A percentile compares a stretch with the other conserved stretches of the same genome.
phyloP scores from a whole-genome alignment of 35 echinoderm and acorn worm species.

The Amphiura filiformis region DNA sequence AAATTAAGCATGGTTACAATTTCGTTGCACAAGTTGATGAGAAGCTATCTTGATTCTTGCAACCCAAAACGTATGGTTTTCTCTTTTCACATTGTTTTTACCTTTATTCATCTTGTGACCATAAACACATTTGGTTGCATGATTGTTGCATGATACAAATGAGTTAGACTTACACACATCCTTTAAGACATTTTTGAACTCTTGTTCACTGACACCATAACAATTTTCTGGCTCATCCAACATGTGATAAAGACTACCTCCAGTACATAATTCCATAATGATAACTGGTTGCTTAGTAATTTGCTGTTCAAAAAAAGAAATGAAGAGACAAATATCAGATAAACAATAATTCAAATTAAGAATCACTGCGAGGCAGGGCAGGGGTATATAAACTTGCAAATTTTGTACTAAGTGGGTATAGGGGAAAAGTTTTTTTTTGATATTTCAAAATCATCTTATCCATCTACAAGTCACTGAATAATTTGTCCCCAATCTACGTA shows the following conservation, averaged over 20 bases:
- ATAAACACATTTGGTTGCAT: background rate
- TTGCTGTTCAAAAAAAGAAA: conserved; percentile 53
- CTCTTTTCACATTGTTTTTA: background rate
- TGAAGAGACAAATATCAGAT: background rate
- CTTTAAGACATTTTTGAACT: conserved; percentile 74
- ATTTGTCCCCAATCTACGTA: too few relatives aligned
- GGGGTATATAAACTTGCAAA: too few relatives aligned
- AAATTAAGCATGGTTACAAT: background rate
- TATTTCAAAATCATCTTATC: too few relatives aligned
- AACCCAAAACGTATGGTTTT: too few relatives aligned
- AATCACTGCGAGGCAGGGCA: background rate
- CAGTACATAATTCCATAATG: conserved; percentile 92
- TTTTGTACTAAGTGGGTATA: background rate
- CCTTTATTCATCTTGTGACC: background rate
- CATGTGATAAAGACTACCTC: conserved; percentile 81
- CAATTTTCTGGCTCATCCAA: conserved; percentile 81
- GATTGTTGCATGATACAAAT: background rate
- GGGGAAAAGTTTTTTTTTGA: background rate
- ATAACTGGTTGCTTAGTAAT: conserved; percentile 82
- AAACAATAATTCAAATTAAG: background rate
- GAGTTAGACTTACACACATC: conserved; percentile 78
- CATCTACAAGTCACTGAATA: too few relatives aligned
- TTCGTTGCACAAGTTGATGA: background rate
- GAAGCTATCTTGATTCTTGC: too few relatives aligned
- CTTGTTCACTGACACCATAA: conserved; percentile 72